Base-by-base conservation (phyloP, 2,888 invertebrate species). In the Drosophila robusta region DNA sequence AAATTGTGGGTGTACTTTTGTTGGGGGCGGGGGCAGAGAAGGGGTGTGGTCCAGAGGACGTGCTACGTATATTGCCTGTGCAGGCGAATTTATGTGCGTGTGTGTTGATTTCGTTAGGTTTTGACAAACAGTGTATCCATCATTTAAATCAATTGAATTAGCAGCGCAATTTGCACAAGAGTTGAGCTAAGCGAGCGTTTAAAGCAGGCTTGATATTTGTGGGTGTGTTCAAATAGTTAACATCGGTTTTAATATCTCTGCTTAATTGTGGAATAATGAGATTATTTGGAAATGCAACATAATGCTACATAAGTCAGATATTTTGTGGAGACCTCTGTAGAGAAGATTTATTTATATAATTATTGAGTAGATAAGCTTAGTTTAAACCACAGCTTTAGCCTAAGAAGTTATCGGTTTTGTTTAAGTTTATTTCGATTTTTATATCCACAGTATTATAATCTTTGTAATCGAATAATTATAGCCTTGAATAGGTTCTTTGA, bases 141-240 rank as follows among this genome's bases (percentile, higher is more conserved):
- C 36, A 70, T 63, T 60, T 54, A 62, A 74, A 74, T 71, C 71
- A 74, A 84, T 84, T 80, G 50, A 75, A 80, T 84, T 72, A 70
- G 55, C 46, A 32, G 41, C n/a, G 14, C 24, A 41, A 34, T 24
- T 38, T 50, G 38, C 8, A 24, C 7, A 57, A 11, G 41, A 11
- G 6, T 32, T 2, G 0, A 12, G 12, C 50, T 18, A 24, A 42
- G 42, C 16, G 29, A 16, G 18, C 12, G 26, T 24, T 36, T 11
- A 2, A 12, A 6, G 6, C 34, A 0, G 6, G 8, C 39, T 7
- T 44, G n/a, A 7, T 14, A 42, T 18, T 18, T 26, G 18, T 11
- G 14, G 9, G 9, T 2, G 61, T n/a, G n/a, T 4, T 14, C 42
- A 11, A 34, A 57, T 14, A 22, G 29, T 22, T 39, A 29, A 39